Evolutionary conservation across 2,797 vertebrate genomes (phyloP), one percentile per base, ranked within the genome.

Genomic region (Ptychadena robeensis): DNA sequence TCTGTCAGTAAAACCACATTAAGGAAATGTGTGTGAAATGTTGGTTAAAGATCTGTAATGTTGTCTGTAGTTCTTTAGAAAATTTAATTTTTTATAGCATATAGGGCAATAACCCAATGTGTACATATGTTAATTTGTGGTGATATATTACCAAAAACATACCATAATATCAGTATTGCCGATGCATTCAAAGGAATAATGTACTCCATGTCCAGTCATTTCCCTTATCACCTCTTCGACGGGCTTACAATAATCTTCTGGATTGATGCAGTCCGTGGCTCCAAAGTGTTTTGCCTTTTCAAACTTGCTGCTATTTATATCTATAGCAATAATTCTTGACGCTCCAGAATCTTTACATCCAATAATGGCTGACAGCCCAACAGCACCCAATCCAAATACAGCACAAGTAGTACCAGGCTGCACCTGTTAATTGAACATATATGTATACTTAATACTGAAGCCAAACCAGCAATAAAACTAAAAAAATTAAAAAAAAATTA

Each of bases 111-210:
- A 14, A 5, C 14, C 11, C 40, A 12, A 44, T 44, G 40, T 18
- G 2, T 44, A 18, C 14, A 12, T 15, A 44, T 0, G 14, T 44
- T 44, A 44, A 32, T 10, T 11, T 30, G 0, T 8, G 4, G 32
- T 66, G 22, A 22, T 53, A n/a, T 53, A 53, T 22, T 53, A 11
- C 4, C 34, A 35, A 35, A 9, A 69, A 53, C 67, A 31, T 87
- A 95, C 95, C 95, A 96, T 96, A 64, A 91, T 87, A 37, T 90
- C 87, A 67, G 95, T 94, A 48, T 93, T 95, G 64, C 95, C 95
- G 25, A 95, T 93, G 87, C 95, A 96, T 87, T 96, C 94, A 59
- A 95, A 95, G 1, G 94, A 94, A 81, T 94, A 95, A 89, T 96
- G 94, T 69, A 95, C 94, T 0, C 95, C 95, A 2, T 94, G 93